A percentile compares a stretch with the other conserved stretches of the same genome.
These are phyloP conservation scores for Seira ritae DNA, from an alignment of 2,888 invertebrate genomes.

Conservation along the genomic window DNA sequence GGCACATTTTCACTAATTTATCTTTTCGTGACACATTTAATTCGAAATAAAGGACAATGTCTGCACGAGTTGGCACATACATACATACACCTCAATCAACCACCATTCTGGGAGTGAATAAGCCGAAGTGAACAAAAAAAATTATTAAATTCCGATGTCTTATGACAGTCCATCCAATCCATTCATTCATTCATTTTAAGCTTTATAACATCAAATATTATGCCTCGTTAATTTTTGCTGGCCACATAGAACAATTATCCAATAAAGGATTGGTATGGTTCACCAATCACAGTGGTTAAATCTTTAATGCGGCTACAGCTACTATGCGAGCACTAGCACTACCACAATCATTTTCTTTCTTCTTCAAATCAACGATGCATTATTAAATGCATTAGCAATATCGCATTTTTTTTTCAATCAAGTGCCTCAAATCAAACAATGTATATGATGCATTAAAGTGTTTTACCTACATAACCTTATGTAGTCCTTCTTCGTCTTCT, in stretches of 20 bases:
- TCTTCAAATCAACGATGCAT: neutral
- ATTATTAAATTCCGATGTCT: neutral
- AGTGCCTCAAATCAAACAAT: conserved; percentile 8
- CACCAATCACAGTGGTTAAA: neutral
- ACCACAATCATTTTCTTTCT: conserved; percentile 2
- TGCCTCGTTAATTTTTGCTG: neutral
- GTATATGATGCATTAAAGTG: neutral
- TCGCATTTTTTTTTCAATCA: neutral
- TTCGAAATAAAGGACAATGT: conserved; percentile 12
- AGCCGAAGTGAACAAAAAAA: neutral
- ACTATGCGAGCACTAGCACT: too few species aligned
- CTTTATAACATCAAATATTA: neutral
- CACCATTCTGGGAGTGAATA: neutral
- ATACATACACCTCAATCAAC: neutral
- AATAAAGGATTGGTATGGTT: neutral
- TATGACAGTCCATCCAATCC: neutral
- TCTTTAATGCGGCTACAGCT: too few species aligned
- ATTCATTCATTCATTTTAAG: neutral
- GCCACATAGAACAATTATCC: neutral
- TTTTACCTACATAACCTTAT: conserved; percentile 18
- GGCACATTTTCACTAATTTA: conserved; percentile 6
- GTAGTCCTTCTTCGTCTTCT: conserved; percentile 6
- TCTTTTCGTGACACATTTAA: conserved; percentile 18
- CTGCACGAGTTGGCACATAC: conserved; percentile 15
- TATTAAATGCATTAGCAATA: neutral